Percentiles rank a stretch among this genome's conserved stretches.
Evolutionary conservation across 2,113 vertebrate genomes (phyloP).

Genomic region (Corythornis cristatus): DNA sequence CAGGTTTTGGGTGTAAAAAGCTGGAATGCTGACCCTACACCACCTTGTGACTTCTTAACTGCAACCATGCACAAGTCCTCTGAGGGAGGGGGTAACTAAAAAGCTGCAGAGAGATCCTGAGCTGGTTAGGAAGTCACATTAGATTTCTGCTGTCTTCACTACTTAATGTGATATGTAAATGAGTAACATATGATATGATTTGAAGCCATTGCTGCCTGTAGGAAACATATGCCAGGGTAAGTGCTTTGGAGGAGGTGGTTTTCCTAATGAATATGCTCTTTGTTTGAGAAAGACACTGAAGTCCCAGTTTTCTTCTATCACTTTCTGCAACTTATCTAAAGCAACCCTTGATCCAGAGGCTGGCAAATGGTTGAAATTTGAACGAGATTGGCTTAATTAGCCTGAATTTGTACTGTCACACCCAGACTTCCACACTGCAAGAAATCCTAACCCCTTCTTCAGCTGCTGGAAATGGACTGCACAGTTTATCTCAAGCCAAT

Average conservation of each 20-base stretch:
- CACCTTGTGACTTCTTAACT: neutral
- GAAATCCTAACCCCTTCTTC: neutral
- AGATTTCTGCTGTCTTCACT: slow-evolving; percentile 35
- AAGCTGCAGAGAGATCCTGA: neutral
- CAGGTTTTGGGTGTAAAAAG: neutral
- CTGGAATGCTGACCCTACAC: neutral
- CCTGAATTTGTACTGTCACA: neutral
- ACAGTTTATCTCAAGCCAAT: neutral
- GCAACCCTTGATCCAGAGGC: neutral
- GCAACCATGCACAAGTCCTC: neutral
- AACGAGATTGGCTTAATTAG: neutral
- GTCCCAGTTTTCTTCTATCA: neutral
- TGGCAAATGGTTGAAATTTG: neutral
- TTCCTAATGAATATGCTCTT: slow-evolving; percentile 29
- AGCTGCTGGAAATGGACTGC: neutral
- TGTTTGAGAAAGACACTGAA: slow-evolving; percentile 2
- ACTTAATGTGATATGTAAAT: slow-evolving; percentile 35
- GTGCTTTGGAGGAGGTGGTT: neutral
- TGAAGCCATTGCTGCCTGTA: neutral
- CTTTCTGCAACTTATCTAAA: neutral
- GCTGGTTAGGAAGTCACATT: neutral
- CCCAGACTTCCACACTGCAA: neutral
- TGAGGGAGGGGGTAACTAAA: neutral
- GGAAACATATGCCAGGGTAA: neutral
- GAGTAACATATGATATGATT: neutral